Base-by-base conservation (phyloP, 2,113 vertebrate genomes). In the Naja naja region DNA sequence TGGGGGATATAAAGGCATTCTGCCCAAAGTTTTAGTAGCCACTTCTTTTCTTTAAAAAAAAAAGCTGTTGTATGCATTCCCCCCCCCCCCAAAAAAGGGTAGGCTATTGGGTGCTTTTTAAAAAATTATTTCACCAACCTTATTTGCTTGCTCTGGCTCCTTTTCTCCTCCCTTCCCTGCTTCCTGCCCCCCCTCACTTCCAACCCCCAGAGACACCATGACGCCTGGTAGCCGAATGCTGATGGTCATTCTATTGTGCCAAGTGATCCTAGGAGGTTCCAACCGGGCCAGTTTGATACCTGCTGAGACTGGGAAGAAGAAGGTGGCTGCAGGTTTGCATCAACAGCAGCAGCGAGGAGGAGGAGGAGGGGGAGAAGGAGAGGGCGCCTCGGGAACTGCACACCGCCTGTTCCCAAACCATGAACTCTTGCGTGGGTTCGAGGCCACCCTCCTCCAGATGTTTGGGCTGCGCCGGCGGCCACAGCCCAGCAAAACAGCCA, bases 141-240 rank as follows among this genome's bases (percentile, higher is more conserved):
- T 87, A n/a, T 81, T 90, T 90, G 94, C 55, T 96, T 91, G 27
- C 12, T 93, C 93, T 95, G 22, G 23, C 23, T 95, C 94, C 93
- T 92, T 92, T 96, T 95, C 25, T 34, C 45, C n/a, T 23, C 43
- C 90, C 22, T 43, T 11, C 47, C 18, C 58, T 23, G 11, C 12
- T 58, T 91, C 94, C 95, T 96, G 96, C 96, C 95, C 95, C 90
- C 58, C 91, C 95, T 94, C 97, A 18, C 39, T 45, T 64, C 91
- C n/a, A 90, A 94, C 86, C 96, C 97, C 95, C 97, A 99, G 99
- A 99, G 99, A 99, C 99, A 99, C 98, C 99, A 99, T 99, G 99
- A 99, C 99, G 99, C 98, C 99, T 99, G 99, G 99, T 99, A 99
- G 98, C 99, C 99, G 98, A 99, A 99, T 99, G 99, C 99, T 99